Percentiles rank a stretch among this genome's conserved stretches.
phyloP scores from a whole-genome alignment of 2,888 invertebrate species.

The Itoplectis maculator region DNA sequence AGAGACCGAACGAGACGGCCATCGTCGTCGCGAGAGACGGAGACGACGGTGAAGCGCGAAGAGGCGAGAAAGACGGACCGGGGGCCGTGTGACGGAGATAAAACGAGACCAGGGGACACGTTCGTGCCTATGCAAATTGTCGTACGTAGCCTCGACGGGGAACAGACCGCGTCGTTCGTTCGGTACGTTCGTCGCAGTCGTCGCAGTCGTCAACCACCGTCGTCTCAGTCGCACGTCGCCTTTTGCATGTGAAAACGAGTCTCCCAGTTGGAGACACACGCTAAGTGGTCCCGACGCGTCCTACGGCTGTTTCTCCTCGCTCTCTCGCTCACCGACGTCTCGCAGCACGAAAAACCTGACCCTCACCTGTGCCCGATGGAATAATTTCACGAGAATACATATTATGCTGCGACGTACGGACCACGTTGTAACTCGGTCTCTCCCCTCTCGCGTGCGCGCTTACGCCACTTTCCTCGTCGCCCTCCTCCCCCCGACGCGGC shows the following conservation, averaged over 20 bases:
- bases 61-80: slow-evolving; percentile 36
- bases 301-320: neutral
- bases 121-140: slow-evolving; percentile 63
- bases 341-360: slow-evolving; percentile 42
- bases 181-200: neutral
- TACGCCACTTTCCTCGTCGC: slow-evolving; percentile 20
- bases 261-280: slow-evolving; percentile 39
- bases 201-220: slow-evolving; percentile 6
- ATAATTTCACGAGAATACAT: slow-evolving; percentile 39
- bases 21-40: neutral
- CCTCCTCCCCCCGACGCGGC: no score
- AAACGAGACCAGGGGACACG: slow-evolving; percentile 56
- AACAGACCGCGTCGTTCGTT: slow-evolving; percentile 23
- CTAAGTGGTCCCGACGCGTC: slow-evolving; percentile 47
- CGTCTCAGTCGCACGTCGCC: slow-evolving; percentile 38
- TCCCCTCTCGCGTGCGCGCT: neutral
- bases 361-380: slow-evolving; percentile 46
- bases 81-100: slow-evolving; percentile 46
- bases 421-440: neutral
- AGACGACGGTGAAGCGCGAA: neutral
- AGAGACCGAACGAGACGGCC: slow-evolving; percentile 46
- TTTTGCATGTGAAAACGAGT: slow-evolving; percentile 51
- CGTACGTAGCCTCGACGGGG: slow-evolving; percentile 32
- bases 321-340: neutral
- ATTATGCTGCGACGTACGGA: neutral